These are phyloP conservation scores for Cydia splendana DNA, from an alignment of 1,140 invertebrate genomes.

Conservation along the genomic window DNA sequence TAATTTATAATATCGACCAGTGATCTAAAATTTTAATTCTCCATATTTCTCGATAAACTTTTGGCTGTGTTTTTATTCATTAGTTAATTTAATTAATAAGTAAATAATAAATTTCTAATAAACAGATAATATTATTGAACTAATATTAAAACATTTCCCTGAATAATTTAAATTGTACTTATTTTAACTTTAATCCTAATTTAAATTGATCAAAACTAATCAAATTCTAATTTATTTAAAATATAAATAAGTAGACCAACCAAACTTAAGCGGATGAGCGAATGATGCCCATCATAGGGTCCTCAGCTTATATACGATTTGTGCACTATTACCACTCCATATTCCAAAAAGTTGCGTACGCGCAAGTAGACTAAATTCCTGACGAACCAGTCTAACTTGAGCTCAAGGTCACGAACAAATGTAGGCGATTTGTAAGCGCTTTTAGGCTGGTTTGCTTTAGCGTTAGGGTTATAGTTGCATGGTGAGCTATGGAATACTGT, in stretches of 20 bases:
- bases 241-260: neutral
- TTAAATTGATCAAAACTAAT: neutral
- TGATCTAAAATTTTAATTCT: too few relatives aligned
- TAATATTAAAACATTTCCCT: too few relatives aligned
- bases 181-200: too few relatives aligned
- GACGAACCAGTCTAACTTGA: neutral
- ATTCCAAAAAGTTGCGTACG: neutral
- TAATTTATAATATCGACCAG: too few relatives aligned
- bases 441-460: neutral
- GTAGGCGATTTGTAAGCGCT: neutral
- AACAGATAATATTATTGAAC: too few relatives aligned
- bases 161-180: too few relatives aligned
- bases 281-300: neutral
- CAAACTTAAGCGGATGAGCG: slow-evolving; percentile 11
- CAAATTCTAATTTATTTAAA: neutral
- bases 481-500: neutral
- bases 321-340: neutral
- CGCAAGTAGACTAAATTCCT: neutral
- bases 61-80: too few relatives aligned
- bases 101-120: too few relatives aligned
- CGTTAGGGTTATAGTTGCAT: too few relatives aligned
- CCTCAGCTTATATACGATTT: slow-evolving; percentile 24
- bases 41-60: too few relatives aligned
- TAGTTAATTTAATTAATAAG: too few relatives aligned
- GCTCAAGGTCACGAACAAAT: neutral